phyloP scores from a whole-genome alignment of 2,888 invertebrate species.

The Idaea biselata region DNA sequence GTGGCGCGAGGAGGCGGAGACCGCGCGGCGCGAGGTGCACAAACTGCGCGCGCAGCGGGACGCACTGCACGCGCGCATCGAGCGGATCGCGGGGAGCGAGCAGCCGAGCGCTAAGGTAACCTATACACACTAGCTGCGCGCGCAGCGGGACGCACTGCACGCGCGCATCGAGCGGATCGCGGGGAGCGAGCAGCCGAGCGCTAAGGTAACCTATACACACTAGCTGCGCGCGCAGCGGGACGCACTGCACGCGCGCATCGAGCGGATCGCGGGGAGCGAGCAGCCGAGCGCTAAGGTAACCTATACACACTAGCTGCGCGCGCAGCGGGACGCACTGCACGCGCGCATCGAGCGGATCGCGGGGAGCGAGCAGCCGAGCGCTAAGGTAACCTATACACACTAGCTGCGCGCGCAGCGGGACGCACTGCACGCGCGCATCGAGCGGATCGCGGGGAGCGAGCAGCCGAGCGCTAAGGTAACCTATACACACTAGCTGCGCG shows the following conservation, averaged over 20 bases:
- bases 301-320: too few species aligned
- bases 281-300: conserved; percentile 47
- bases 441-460: conserved; percentile 53
- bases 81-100: conserved; percentile 53
- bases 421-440: conserved; percentile 78
- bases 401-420: too few species aligned
- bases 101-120: conserved; percentile 47
- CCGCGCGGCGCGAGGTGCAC: conserved; percentile 69
- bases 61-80: conserved; percentile 84
- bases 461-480: conserved; percentile 45
- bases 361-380: conserved; percentile 27
- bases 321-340: too few species aligned
- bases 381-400: conserved; percentile 48
- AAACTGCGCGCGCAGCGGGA: conserved; percentile 79
- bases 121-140: neutral
- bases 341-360: conserved; percentile 81
- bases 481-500: too few species aligned
- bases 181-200: conserved; percentile 27
- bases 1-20: conserved; percentile 82
- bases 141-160: too few species aligned
- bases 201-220: conserved; percentile 48
- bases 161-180: conserved; percentile 81
- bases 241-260: conserved; percentile 75
- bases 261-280: conserved; percentile 53
- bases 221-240: too few species aligned